Conservation (phyloP, 2,888 invertebrate genomes). For the Anaspis maculata region DNA sequence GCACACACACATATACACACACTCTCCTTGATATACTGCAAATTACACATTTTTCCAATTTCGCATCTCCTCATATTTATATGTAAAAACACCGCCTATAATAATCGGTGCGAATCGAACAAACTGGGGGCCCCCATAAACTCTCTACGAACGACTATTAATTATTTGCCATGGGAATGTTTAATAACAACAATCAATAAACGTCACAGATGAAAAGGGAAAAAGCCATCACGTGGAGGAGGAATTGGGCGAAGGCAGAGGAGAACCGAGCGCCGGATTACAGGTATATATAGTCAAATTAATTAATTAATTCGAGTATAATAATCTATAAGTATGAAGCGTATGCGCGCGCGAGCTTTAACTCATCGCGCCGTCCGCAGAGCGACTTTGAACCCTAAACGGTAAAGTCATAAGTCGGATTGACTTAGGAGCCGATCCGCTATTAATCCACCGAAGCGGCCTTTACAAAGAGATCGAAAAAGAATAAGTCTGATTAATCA, state of each 20-base stretch:
- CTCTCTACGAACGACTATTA: conserved; percentile 6
- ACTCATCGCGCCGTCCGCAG: no score
- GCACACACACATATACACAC: no score
- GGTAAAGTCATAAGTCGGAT: conserved; percentile 9
- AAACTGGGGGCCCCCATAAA: conserved; percentile 9
- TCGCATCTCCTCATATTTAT: conserved; percentile 5
- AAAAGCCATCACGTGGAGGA: no score
- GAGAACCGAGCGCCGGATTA: conserved; percentile 20
- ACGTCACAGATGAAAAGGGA: no score
- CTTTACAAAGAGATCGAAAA: conserved; percentile 33
- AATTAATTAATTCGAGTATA: conserved; percentile 29
- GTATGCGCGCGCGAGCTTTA: no score
- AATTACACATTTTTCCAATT: conserved; percentile 22
- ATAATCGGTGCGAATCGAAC: conserved; percentile 5
- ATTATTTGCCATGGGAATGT: conserved; percentile 8
- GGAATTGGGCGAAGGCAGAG: conserved; percentile 9
- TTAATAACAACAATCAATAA: conserved; percentile 20
- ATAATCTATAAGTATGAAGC: no score
- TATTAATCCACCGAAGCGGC: conserved; percentile 28
- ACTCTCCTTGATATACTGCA: conserved; percentile 32
- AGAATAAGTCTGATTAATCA: conserved; percentile 40
- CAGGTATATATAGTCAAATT: conserved; percentile 28
- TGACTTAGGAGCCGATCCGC: conserved; percentile 21
- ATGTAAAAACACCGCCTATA: conserved; percentile 3
- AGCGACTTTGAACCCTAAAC: no score